A percentile compares a stretch with the other conserved stretches of the same genome.
These are phyloP conservation scores for Oxyruncus cristatus DNA, from an alignment of 2,113 vertebrate species.

Conservation along the genomic window DNA sequence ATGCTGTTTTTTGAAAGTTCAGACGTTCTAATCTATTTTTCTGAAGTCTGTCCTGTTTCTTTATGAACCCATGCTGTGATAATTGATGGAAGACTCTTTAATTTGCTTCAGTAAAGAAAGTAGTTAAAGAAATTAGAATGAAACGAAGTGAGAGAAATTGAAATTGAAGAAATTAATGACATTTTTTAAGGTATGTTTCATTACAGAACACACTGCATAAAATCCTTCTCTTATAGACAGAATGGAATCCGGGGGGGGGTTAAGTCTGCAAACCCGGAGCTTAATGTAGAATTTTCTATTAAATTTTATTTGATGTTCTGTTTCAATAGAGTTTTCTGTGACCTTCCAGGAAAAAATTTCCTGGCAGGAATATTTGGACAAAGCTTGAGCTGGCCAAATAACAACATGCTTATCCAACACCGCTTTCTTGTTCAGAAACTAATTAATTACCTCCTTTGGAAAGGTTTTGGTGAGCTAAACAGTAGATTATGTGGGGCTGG, in stretches of 20 bases:
- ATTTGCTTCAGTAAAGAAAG: not conserved
- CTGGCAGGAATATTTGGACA: not conserved
- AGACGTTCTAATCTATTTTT: not conserved
- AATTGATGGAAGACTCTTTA: not conserved
- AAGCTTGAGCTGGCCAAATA: not conserved
- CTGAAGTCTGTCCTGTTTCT: not conserved
- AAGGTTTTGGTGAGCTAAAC: not conserved
- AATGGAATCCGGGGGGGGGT: not conserved
- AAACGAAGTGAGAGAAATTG: not conserved
- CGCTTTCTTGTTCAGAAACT: not conserved
- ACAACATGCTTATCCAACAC: not conserved
- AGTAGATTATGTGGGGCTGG: not conserved
- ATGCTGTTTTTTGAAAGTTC: not conserved
- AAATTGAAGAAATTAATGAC: not conserved
- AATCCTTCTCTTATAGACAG: not conserved
- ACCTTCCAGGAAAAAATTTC: not conserved
- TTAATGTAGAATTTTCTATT: not conserved
- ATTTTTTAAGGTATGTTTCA: not conserved
- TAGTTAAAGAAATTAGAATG: not conserved
- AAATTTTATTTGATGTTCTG: not conserved
- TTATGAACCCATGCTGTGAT: not conserved
- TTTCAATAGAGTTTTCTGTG: not conserved
- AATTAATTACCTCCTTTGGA: not conserved
- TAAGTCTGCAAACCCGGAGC: not conserved
- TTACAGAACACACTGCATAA: not conserved